Base-by-base conservation (phyloP, 2,888 invertebrate genomes). In the Tribolium freemani region DNA sequence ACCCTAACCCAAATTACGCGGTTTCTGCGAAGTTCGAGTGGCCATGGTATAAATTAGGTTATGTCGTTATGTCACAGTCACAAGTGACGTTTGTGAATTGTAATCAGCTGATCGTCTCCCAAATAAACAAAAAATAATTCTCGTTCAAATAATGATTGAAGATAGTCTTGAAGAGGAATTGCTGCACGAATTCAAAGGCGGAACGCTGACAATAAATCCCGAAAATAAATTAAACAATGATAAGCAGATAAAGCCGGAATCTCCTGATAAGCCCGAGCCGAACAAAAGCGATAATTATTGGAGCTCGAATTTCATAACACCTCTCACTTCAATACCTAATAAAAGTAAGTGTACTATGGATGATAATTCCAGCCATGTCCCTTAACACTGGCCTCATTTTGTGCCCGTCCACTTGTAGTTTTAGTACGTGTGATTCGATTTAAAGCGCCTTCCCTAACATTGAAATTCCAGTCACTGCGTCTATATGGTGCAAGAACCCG, bases 171-270 rank as follows among this genome's bases (percentile, higher is more conserved):
- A 90, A 51, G 73, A 90, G 31, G 90, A 90, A 77, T 79, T 85
- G 61, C 81, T 84, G 85, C 84, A 85, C 56, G 90, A 90, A 82
- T 90, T 90, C 78, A 88, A 88, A 60, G 90, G 89, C 44, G 90
- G 90, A 51, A 90, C 90, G 26, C 79, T 84, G 72, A 72, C 80
- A 63, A 81, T 84, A 58, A 79, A 79, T 71, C 74, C 79, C 48
- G 80, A 81, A 71, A 70, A 44, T 57, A 76, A 69, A 73, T 51
- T 60, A 67, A 75, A 73, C 44, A 56, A 57, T 38, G 66, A 69
- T 68, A 45, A 66, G 45, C 63, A 69, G 45, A 74, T 68, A 60
- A 71, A 57, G 31, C 26, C 51, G 5, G 72, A 73, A 56, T 71
- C 71, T 51, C 61, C 44, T 60, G 63, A 75, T 69, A 69, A 68